phyloP scores from a whole-genome alignment of 2,113 vertebrate species.

The Maccullochella peelii region DNA sequence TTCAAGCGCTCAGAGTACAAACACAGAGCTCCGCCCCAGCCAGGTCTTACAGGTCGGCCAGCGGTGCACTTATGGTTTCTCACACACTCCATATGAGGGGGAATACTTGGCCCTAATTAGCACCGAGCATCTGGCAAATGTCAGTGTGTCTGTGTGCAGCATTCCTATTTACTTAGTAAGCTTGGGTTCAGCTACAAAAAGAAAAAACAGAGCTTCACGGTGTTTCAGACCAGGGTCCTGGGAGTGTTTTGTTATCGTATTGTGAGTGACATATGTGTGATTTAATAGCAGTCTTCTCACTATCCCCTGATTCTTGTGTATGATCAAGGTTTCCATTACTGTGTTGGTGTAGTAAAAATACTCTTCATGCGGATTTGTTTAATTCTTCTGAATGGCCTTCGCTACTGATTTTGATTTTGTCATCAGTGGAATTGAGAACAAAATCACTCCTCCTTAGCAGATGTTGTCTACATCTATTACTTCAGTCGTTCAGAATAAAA shows the following conservation, averaged over 20 bases:
- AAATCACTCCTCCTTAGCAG: slow-evolving; percentile 19
- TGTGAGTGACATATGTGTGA: slow-evolving; percentile 72
- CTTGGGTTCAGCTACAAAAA: slow-evolving; percentile 78
- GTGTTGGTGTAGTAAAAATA: slow-evolving; percentile 42
- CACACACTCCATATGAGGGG: slow-evolving; percentile 84
- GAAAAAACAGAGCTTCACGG: slow-evolving; percentile 74
- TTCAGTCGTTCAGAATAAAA: slow-evolving; percentile 40
- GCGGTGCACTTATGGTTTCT: slow-evolving; percentile 86
- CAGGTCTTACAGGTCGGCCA: slow-evolving; percentile 80
- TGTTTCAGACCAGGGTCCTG: slow-evolving; percentile 53
- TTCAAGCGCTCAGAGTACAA: slow-evolving; percentile 74
- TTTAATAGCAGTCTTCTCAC: slow-evolving; percentile 54
- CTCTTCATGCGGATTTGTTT: slow-evolving; percentile 40
- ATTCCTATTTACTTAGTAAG: slow-evolving; percentile 90
- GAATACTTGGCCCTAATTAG: slow-evolving; percentile 89
- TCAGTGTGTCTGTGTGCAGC: slow-evolving; percentile 87
- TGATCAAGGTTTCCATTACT: slow-evolving; percentile 37
- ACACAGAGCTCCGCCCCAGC: slow-evolving; percentile 70
- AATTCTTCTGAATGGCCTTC: slow-evolving; percentile 40
- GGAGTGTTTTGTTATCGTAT: slow-evolving; percentile 63
- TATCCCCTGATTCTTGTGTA: slow-evolving; percentile 50
- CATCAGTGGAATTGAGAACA: slow-evolving; percentile 14
- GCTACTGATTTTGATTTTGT: slow-evolving; percentile 45
- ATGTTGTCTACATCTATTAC: slow-evolving; percentile 37
- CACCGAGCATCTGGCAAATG: slow-evolving; percentile 92